Conservation (phyloP, 1,140 invertebrate species). For the Phortica variegata region DNA sequence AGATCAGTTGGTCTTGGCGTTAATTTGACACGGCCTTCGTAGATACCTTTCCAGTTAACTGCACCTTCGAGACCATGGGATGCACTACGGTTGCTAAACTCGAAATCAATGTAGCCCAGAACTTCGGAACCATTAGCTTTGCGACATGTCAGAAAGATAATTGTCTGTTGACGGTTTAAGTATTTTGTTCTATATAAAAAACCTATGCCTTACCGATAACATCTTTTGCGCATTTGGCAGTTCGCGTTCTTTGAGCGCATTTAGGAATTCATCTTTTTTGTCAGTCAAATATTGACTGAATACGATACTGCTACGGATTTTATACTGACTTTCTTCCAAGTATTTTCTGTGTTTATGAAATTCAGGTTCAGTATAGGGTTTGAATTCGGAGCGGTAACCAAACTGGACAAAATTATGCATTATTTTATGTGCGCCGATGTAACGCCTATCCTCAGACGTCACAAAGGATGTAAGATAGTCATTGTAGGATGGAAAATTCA, state of each 20-base stretch:
- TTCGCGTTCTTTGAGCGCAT: conserved; percentile 33
- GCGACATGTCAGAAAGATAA: conserved; percentile 35
- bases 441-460: conserved; percentile 24
- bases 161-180: too few relatives aligned
- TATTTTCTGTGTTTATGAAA: conserved; percentile 23
- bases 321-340: too few relatives aligned
- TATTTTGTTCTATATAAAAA: neutral
- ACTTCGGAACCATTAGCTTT: conserved; percentile 32
- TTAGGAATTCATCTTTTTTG: conserved; percentile 29
- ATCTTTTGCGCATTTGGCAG: conserved; percentile 31
- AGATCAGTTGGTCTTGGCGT: conserved; percentile 34
- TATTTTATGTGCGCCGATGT: conserved; percentile 12
- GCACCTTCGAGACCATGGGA: conserved; percentile 3
- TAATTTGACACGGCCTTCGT: conserved; percentile 16
- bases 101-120: conserved; percentile 47
- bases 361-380: conserved; percentile 28
- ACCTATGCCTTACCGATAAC: conserved; percentile 29
- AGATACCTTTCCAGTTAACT: conserved; percentile 37
- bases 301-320: conserved; percentile 20
- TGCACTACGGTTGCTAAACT: conserved; percentile 30
- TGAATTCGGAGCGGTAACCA: conserved; percentile 40
- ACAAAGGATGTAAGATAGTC: conserved; percentile 43
- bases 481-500: conserved; percentile 29
- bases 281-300: conserved; percentile 26
- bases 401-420: conserved; percentile 28